These are phyloP conservation scores for Drosophila multiciliata DNA, from an alignment of 2,888 invertebrate species.

Conservation along the genomic window DNA sequence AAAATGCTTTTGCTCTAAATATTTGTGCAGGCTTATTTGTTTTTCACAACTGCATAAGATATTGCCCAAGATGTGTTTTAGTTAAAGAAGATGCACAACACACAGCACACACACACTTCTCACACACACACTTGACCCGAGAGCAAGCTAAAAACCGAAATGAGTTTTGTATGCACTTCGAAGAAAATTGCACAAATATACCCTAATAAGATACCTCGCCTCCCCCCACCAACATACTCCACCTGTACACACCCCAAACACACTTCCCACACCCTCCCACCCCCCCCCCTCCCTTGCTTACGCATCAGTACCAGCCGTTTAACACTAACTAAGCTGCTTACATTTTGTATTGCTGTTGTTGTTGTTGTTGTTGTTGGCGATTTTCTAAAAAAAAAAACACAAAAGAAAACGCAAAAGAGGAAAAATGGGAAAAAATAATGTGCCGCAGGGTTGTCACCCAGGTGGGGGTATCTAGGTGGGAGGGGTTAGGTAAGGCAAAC, in stretches of 20 bases:
- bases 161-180: conserved; percentile 9
- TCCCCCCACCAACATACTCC: neutral
- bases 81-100: neutral
- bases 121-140: neutral
- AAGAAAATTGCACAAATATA: conserved; percentile 10
- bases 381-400: conserved; percentile 64
- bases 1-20: neutral
- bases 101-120: neutral
- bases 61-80: neutral
- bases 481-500: conserved; percentile 22
- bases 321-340: conserved; percentile 76
- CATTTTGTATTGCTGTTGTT: conserved; percentile 22
- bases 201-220: neutral
- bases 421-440: conserved; percentile 44
- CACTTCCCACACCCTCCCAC: too few relatives aligned
- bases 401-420: conserved; percentile 46
- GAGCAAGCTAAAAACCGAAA: neutral
- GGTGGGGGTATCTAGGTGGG: conserved; percentile 10
- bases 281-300: neutral
- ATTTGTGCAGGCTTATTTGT: neutral
- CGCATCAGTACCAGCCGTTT: conserved; percentile 68
- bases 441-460: conserved; percentile 43
- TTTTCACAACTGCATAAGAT: neutral
- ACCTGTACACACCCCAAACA: neutral
- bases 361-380: conserved; percentile 23